Percentiles rank a stretch among this genome's conserved stretches.
phyloP scores from a whole-genome alignment of 2,888 invertebrate species.

The Choristoneura rosaceana region DNA sequence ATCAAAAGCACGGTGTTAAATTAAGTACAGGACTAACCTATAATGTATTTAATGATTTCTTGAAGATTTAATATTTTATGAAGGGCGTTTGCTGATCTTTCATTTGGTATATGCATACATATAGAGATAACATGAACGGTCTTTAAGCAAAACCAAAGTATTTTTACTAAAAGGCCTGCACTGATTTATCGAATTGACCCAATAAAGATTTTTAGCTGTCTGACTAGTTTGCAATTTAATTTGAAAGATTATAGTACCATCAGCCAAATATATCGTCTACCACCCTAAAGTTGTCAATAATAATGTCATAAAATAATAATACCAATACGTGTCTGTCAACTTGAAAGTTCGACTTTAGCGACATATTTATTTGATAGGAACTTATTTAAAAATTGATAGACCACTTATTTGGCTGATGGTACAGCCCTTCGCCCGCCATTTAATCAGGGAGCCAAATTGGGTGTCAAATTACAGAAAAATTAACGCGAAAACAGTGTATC shows the following conservation, averaged over 20 bases:
- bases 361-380: too few species aligned
- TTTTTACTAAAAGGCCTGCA: background rate
- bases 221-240: slow-evolving; percentile 19
- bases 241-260: slow-evolving; percentile 13
- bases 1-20: slow-evolving; percentile 42
- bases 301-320: too few species aligned
- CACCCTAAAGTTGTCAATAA: too few species aligned
- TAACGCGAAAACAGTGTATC: slow-evolving; percentile 8
- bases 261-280: too few species aligned
- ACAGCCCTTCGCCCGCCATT: slow-evolving; percentile 15
- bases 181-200: slow-evolving; percentile 15
- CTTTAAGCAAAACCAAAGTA: background rate
- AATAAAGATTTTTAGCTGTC: slow-evolving; percentile 19
- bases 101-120: background rate
- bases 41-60: slow-evolving; percentile 42
- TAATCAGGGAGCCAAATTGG: slow-evolving; percentile 13
- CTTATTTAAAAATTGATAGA: too few species aligned
- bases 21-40: slow-evolving; percentile 54
- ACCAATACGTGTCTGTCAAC: too few species aligned
- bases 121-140: background rate
- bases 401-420: too few species aligned
- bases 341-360: too few species aligned
- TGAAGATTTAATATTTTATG: slow-evolving; percentile 24
- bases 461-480: background rate
- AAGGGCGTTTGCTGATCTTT: slow-evolving; percentile 36